Percentiles rank a stretch among this genome's conserved stretches.
These are phyloP conservation scores for Xylocampa areola DNA, from an alignment of 2,888 invertebrate genomes.

Conservation along the genomic window DNA sequence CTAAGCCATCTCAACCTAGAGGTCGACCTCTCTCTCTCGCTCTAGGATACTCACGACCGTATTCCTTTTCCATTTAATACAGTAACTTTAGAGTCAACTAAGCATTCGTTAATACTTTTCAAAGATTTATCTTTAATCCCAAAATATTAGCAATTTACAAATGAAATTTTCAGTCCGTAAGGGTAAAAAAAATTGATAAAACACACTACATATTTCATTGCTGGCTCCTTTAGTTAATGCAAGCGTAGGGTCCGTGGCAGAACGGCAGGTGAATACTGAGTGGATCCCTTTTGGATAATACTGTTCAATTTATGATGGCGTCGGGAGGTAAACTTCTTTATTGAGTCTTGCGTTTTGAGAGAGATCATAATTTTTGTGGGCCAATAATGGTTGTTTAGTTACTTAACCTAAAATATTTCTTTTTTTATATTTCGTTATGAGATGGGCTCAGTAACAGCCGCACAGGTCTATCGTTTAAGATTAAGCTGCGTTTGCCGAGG, in stretches of 20 bases:
- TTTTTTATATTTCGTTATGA: no score
- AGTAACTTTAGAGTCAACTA: no score
- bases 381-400: not conserved
- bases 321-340: constrained; percentile 46
- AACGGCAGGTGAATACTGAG: constrained; percentile 53
- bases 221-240: constrained; percentile 55
- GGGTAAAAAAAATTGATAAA: constrained; percentile 52
- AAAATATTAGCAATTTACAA: constrained; percentile 53
- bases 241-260: constrained; percentile 26
- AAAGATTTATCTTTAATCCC: no score
- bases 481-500: no score
- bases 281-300: constrained; percentile 55
- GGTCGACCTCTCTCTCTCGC: no score
- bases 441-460: no score
- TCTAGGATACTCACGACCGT: no score
- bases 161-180: constrained; percentile 51
- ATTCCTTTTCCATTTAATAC: no score
- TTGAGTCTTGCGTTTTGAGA: constrained; percentile 53
- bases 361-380: constrained; percentile 6
- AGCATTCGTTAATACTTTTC: not conserved
- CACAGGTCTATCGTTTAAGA: no score
- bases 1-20: no score
- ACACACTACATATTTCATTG: constrained; percentile 58
- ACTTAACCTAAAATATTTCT: no score
- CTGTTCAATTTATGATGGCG: constrained; percentile 57